Percentiles rank a stretch among this genome's conserved stretches.
These are phyloP conservation scores for Anthophora plumipes DNA, from an alignment of 2,888 invertebrate species.

Conservation along the genomic window DNA sequence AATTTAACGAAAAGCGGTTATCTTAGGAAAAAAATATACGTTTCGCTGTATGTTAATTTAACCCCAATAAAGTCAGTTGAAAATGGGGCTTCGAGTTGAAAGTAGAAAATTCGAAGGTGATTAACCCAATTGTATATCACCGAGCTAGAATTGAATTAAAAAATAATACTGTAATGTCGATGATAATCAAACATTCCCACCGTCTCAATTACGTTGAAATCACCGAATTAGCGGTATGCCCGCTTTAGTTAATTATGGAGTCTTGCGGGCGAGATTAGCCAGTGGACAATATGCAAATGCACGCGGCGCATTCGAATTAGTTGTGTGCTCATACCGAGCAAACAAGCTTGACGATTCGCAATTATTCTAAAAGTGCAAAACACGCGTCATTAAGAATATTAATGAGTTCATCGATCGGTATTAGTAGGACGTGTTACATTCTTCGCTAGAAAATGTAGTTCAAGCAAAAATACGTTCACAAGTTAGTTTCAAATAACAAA, in stretches of 20 bases:
- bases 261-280: background rate
- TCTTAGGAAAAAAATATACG: too few species aligned
- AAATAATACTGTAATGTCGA: background rate
- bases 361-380: background rate
- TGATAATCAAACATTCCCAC: background rate
- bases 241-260: conserved; percentile 1
- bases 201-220: background rate
- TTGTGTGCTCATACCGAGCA: background rate
- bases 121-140: background rate
- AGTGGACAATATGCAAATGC: conserved; percentile 13
- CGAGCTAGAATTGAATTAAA: background rate
- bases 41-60: too few species aligned
- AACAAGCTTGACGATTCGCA: conserved; percentile 6
- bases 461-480: background rate
- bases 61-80: too few species aligned
- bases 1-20: too few species aligned
- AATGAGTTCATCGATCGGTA: conserved; percentile 1
- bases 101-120: background rate
- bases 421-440: background rate
- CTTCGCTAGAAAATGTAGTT: background rate
- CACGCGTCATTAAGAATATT: background rate
- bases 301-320: background rate
- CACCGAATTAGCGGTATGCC: conserved; percentile 1
- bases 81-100: background rate
- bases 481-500: background rate